These are phyloP conservation scores for Rhimphoctona megacephalus DNA, from an alignment of 2,888 invertebrate species.

Conservation along the genomic window DNA sequence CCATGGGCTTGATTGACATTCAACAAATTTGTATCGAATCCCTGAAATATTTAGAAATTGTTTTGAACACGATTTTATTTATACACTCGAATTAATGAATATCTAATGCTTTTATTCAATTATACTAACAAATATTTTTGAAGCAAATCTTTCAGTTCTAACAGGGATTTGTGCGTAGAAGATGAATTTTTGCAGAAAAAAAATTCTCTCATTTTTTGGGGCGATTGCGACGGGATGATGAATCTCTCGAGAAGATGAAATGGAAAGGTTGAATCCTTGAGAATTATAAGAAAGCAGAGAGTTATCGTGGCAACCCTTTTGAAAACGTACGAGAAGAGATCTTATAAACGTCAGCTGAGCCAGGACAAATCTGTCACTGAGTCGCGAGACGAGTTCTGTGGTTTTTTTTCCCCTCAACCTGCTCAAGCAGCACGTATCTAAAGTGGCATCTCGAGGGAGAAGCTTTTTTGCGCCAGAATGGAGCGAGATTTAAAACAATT, in stretches of 20 bases:
- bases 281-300: constrained; percentile 33
- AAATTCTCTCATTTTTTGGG: neutral
- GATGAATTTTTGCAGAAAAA: neutral
- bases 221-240: constrained; percentile 26
- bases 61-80: too few species aligned
- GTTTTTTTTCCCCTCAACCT: constrained; percentile 77
- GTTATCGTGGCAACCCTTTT: constrained; percentile 51
- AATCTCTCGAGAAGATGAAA: constrained; percentile 66
- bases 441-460: constrained; percentile 73
- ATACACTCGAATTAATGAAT: neutral
- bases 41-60: too few species aligned
- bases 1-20: too few species aligned
- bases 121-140: neutral
- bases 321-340: constrained; percentile 71
- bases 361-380: constrained; percentile 83
- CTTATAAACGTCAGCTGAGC: constrained; percentile 81
- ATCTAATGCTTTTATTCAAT: neutral
- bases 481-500: constrained; percentile 85
- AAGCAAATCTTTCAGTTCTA: neutral
- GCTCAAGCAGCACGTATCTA: constrained; percentile 64
- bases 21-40: too few species aligned
- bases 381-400: constrained; percentile 76
- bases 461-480: constrained; percentile 70
- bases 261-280: constrained; percentile 40
- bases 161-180: neutral